A percentile compares a stretch with the other conserved stretches of the same genome.
phyloP scores from a whole-genome alignment of 2,797 vertebrate genomes.

The Rhabdomys pumilio region DNA sequence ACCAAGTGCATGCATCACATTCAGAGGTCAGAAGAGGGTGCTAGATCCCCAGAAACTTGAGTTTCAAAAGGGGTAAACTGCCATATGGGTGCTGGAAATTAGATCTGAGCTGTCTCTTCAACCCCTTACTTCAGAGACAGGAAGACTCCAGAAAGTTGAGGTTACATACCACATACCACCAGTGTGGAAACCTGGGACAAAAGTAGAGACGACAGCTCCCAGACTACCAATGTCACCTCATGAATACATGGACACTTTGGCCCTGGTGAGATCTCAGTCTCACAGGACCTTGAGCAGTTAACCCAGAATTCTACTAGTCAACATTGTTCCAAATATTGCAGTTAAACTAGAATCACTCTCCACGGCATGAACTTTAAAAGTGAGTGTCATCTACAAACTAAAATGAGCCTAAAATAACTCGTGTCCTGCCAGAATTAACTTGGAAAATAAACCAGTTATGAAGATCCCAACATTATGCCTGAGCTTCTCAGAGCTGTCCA shows the following conservation, averaged over 20 bases:
- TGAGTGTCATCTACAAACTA: conserved; percentile 50
- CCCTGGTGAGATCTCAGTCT: neutral
- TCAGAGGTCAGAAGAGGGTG: neutral
- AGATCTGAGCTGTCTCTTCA: neutral
- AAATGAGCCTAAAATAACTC: conserved; percentile 68
- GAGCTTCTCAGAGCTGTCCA: conserved; percentile 42
- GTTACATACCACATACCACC: fast-evolving
- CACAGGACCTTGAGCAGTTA: neutral
- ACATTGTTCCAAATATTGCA: neutral
- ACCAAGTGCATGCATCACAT: no score
- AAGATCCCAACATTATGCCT: conserved; percentile 63
- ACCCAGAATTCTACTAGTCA: neutral
- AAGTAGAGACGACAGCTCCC: fast-evolving
- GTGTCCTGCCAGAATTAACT: conserved; percentile 75
- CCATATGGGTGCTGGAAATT: no score
- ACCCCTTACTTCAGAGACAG: no score
- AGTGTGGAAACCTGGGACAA: fast-evolving
- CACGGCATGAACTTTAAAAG: conserved; percentile 41
- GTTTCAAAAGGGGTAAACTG: no score
- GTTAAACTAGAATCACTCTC: conserved; percentile 25
- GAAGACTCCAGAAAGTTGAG: no score
- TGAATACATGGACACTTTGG: fast-evolving
- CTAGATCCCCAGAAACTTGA: no score
- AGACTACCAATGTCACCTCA: fast-evolving
- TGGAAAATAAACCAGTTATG: conserved; percentile 42